Conservation (phyloP, 2,113 vertebrate genomes). For the Turnix velox region DNA sequence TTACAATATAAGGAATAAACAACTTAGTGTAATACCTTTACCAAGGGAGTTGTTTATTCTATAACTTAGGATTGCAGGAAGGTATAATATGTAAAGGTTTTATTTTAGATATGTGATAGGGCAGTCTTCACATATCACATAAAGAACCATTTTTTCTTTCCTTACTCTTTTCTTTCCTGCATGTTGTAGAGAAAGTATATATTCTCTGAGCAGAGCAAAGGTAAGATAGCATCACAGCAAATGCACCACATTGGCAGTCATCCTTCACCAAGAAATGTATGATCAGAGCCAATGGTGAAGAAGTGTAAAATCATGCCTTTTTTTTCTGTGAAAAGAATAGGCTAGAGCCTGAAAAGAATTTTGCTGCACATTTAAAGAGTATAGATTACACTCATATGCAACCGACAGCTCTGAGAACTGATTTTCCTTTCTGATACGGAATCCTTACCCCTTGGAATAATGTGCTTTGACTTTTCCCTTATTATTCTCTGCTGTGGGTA, state of each 20-base stretch:
- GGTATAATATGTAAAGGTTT: background rate
- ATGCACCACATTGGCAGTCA: background rate
- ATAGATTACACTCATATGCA: background rate
- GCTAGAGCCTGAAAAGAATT: background rate
- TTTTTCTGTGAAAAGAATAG: rapidly evolving
- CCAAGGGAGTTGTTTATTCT: background rate
- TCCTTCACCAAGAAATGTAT: background rate
- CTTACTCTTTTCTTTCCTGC: background rate
- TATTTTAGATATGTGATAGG: background rate
- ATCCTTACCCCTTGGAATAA: background rate
- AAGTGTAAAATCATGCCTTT: background rate
- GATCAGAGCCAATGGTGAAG: background rate
- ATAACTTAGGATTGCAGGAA: background rate
- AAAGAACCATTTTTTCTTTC: background rate
- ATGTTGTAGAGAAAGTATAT: background rate
- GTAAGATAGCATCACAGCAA: background rate
- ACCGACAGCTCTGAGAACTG: background rate
- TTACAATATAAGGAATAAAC: background rate
- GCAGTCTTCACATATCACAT: background rate
- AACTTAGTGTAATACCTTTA: background rate
- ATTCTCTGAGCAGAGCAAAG: background rate
- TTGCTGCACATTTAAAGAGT: background rate
- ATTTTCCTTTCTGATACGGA: background rate
- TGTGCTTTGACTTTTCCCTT: background rate
- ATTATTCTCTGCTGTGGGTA: background rate